Evolutionary conservation across 2,888 invertebrate species (phyloP), one percentile per base, ranked within the genome.

Genomic region (Dioctria linearis): DNA sequence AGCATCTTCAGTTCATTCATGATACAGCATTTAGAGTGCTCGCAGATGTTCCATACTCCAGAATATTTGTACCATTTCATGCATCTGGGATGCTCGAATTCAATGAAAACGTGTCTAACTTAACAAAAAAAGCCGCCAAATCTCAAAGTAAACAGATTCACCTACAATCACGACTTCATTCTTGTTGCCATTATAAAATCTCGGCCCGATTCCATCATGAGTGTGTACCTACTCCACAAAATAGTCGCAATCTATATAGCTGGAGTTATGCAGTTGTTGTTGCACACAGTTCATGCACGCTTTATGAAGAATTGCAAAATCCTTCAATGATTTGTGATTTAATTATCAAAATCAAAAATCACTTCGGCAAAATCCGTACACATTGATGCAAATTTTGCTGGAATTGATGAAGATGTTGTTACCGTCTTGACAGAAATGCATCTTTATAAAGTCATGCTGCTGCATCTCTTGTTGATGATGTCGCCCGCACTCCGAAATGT

Each of bases 111-210:
- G 76, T 76, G 76, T 63, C 76, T 49, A 63, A 39, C 76, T 42
- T 25, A 39, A 25, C 25, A 25, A 63, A 76, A 76, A 46, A 63
- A 25, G 76, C 76, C 76, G 63, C 76, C 63, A 76, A 61, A 76
- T 61, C 76, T 63, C 76, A 81, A 80, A 75, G 76, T 80, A 79
- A 80, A 76, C 61, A 76, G 69, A 81, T 80, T 81, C 80, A 81
- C 81, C 81, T 79, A 81, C 71, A 73, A 71, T 71, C 81, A 76
- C 76, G 76, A 76, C 63, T 76, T 13, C 49, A 63, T 76, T 76
- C 49, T 76, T 49, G 49, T n/a, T 25, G 25, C 25, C 40, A 37
- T 37, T 63, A 76, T 73, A 67, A 71, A 42, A 81, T 81, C 81
- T 80, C 80, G 81, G 78, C 76, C 80, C 63, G 79, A 80, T 81